Evolutionary conservation across 1,140 invertebrate species (phyloP).

Genomic region (Drosophila nigrodunni): DNA sequence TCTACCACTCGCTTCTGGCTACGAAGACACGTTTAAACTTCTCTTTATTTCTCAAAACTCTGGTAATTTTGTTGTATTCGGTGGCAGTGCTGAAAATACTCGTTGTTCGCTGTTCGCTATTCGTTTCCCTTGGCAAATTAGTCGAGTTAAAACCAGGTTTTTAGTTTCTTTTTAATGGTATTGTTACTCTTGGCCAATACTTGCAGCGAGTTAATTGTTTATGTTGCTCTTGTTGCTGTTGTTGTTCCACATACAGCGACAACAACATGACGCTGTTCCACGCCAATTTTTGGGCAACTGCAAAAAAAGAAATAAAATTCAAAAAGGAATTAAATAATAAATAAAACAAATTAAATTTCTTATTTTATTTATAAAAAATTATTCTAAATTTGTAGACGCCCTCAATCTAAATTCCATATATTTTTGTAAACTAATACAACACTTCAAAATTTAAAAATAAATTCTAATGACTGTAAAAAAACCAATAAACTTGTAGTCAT

Average conservation of each 20-base stretch:
- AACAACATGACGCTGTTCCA: conserved; percentile 68
- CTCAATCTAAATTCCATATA: too few species aligned
- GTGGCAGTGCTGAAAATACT: conserved; percentile 21
- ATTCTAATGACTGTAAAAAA: too few species aligned
- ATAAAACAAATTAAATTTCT: not conserved
- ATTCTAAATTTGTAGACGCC: too few species aligned
- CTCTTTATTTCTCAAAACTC: not conserved
- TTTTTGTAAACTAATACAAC: too few species aligned
- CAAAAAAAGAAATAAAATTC: not conserved
- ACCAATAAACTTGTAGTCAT: too few species aligned
- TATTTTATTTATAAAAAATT: too few species aligned
- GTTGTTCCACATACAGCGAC: conserved; percentile 41
- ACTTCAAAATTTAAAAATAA: too few species aligned
- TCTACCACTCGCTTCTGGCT: conserved; percentile 34
- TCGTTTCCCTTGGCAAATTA: conserved; percentile 54
- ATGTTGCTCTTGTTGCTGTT: conserved; percentile 23
- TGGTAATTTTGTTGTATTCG: conserved; percentile 38
- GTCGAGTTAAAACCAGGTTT: conserved; percentile 39
- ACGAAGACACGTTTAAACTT: conserved; percentile 20
- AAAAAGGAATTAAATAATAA: not conserved
- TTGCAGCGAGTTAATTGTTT: conserved; percentile 28
- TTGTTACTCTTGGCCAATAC: conserved; percentile 55
- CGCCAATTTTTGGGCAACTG: conserved; percentile 42
- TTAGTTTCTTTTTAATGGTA: conserved; percentile 25
- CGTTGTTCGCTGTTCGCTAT: conserved; percentile 41